Percentiles rank a stretch among this genome's conserved stretches.
Evolutionary conservation across 2,888 invertebrate genomes (phyloP).

Genomic region (Odontocerum albicorne): DNA sequence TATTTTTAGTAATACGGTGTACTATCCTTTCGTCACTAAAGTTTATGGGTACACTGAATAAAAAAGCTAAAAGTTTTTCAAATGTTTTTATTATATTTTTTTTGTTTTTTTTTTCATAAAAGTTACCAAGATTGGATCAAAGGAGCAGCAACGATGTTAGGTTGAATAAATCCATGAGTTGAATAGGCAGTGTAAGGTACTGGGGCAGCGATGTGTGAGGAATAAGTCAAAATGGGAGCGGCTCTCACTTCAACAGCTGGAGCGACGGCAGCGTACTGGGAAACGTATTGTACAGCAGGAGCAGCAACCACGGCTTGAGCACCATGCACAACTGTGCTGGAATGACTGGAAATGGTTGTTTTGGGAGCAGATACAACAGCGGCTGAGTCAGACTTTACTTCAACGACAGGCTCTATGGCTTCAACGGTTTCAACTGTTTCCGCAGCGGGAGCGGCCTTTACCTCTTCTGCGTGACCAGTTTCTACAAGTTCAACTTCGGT

Average conservation of each 20-base stretch:
- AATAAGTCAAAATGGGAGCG: constrained; percentile 20
- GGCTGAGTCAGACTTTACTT: constrained; percentile 26
- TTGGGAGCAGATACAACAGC: constrained; percentile 34
- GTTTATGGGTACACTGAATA: too few relatives aligned
- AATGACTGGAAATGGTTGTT: constrained; percentile 36
- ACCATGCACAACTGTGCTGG: constrained; percentile 35
- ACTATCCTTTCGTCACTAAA: too few relatives aligned
- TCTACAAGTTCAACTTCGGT: constrained; percentile 35
- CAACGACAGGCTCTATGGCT: constrained; percentile 31
- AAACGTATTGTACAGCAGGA: constrained; percentile 13
- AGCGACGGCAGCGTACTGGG: constrained; percentile 18
- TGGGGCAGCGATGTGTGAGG: constrained; percentile 1
- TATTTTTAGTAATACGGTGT: too few relatives aligned
- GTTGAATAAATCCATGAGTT: neutral
- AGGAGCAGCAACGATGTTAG: too few relatives aligned
- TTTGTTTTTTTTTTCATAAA: too few relatives aligned
- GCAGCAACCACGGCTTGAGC: constrained; percentile 28
- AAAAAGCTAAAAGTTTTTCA: too few relatives aligned
- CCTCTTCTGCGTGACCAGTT: constrained; percentile 34
- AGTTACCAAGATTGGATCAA: neutral
- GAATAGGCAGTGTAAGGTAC: constrained; percentile 1
- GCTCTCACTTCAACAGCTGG: constrained; percentile 18
- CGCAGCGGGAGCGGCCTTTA: constrained; percentile 25
- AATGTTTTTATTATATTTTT: too few relatives aligned
- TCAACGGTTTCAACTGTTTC: constrained; percentile 30